These are phyloP conservation scores for Stenodema calcarata DNA, from an alignment of 2,888 invertebrate species.

Conservation along the genomic window DNA sequence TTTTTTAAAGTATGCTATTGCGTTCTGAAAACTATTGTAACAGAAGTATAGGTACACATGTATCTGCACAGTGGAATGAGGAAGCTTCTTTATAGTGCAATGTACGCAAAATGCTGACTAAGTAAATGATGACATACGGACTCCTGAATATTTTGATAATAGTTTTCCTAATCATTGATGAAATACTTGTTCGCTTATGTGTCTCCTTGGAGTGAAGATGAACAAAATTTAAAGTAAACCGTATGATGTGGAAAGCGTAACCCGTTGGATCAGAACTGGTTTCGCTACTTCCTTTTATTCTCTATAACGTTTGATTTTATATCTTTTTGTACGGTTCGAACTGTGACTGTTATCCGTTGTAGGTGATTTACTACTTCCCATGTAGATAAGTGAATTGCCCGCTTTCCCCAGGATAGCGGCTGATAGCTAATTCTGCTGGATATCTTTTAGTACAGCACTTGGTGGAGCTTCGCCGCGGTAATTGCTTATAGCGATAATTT, in stretches of 20 bases:
- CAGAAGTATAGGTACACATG: too few relatives aligned
- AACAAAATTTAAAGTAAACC: background rate
- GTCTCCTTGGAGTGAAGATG: background rate
- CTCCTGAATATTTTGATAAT: too few relatives aligned
- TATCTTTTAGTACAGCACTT: slow-evolving; percentile 17
- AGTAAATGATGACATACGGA: too few relatives aligned
- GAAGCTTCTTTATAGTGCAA: too few relatives aligned
- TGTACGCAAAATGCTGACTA: too few relatives aligned
- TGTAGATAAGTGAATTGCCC: slow-evolving; percentile 38
- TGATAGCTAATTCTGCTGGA: slow-evolving; percentile 29
- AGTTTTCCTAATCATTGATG: too few relatives aligned
- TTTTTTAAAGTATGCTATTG: too few relatives aligned
- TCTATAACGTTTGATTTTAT: slow-evolving; percentile 26
- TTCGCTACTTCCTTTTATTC: background rate
- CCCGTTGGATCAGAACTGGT: background rate
- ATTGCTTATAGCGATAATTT: slow-evolving; percentile 6
- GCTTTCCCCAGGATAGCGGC: slow-evolving; percentile 33
- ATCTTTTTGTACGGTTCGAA: slow-evolving; percentile 11
- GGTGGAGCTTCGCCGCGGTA: slow-evolving; percentile 4
- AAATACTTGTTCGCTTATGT: too few relatives aligned
- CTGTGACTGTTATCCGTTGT: slow-evolving; percentile 19
- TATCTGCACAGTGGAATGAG: too few relatives aligned
- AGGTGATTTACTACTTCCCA: slow-evolving; percentile 43
- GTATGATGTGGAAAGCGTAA: background rate
- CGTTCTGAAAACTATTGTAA: too few relatives aligned